A percentile compares a stretch with the other conserved stretches of the same genome.
phyloP scores from a whole-genome alignment of 2,113 vertebrate genomes.

The Cygnus atratus region DNA sequence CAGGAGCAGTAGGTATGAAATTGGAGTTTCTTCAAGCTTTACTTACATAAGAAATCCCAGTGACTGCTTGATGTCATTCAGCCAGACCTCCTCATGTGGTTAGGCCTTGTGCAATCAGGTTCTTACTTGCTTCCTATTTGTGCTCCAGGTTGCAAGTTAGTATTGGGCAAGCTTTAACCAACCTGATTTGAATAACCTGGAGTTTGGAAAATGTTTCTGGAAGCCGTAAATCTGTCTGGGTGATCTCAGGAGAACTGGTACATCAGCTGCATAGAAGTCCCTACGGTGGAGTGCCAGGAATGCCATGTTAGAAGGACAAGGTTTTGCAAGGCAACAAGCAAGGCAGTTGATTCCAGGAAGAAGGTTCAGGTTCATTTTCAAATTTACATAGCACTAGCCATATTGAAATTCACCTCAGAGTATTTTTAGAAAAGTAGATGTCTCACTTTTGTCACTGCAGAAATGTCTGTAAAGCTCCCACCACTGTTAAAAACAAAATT shows the following conservation, averaged over 20 bases:
- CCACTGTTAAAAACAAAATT: background rate
- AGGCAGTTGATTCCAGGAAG: background rate
- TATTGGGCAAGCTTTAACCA: background rate
- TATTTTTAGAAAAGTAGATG: background rate
- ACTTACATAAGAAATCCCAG: background rate
- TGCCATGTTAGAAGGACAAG: accelerated
- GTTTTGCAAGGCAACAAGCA: background rate
- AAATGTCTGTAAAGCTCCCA: background rate
- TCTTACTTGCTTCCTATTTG: background rate
- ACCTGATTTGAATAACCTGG: background rate
- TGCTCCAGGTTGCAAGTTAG: slow-evolving; percentile 22
- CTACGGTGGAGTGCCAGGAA: background rate
- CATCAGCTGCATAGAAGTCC: background rate
- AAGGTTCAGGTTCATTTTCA: background rate
- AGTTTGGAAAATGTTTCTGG: background rate
- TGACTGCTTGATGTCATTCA: slow-evolving; percentile 3
- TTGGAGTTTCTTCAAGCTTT: background rate
- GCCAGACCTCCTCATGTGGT: background rate
- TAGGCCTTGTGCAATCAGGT: background rate
- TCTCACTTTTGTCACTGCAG: background rate
- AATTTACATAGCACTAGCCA: background rate
- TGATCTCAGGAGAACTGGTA: background rate
- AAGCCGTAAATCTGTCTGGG: background rate
- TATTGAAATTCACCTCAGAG: background rate
- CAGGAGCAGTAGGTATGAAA: background rate